phyloP scores from a whole-genome alignment of 2,888 invertebrate genomes.

The Busseola fusca region DNA sequence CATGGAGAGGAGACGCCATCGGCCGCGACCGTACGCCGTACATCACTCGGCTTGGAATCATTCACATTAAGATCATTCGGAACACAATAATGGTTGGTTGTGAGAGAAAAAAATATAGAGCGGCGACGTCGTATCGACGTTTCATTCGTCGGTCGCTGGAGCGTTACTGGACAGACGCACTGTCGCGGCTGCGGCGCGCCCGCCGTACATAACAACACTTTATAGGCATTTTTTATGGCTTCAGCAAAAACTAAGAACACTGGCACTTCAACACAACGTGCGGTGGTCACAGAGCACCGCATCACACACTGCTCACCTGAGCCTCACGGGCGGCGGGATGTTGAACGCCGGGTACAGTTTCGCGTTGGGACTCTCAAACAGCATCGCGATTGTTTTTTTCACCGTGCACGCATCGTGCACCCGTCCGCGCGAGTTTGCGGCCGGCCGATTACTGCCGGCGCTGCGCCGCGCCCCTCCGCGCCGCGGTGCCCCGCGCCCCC shows the following conservation, averaged over 20 bases:
- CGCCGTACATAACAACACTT: constrained; percentile 75
- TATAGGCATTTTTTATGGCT: constrained; percentile 76
- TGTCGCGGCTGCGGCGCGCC: constrained; percentile 71
- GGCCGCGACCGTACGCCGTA: constrained; percentile 28
- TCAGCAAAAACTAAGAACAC: constrained; percentile 73
- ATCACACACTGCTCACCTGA: constrained; percentile 81
- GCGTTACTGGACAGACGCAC: constrained; percentile 75
- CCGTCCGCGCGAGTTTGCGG: constrained; percentile 76
- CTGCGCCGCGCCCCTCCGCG: constrained; percentile 66
- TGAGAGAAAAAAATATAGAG: constrained; percentile 61
- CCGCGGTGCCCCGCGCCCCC: constrained; percentile 71
- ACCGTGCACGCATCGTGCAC: constrained; percentile 82
- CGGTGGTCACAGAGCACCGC: constrained; percentile 45
- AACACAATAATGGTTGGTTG: constrained; percentile 57
- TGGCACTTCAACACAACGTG: constrained; percentile 68
- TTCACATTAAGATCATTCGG: constrained; percentile 43
- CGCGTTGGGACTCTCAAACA: constrained; percentile 93
- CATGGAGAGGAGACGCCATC: constrained; percentile 41
- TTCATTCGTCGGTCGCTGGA: constrained; percentile 69
- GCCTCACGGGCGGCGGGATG: constrained; percentile 91
- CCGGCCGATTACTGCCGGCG: constrained; percentile 82
- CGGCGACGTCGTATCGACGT: constrained; percentile 79
- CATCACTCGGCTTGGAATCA: constrained; percentile 38
- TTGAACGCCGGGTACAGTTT: constrained; percentile 91
- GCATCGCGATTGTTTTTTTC: constrained; percentile 88